A percentile compares a stretch with the other conserved stretches of the same genome.
These are phyloP conservation scores for Donacobius atricapilla DNA, from an alignment of 2,113 vertebrate species.

Conservation along the genomic window DNA sequence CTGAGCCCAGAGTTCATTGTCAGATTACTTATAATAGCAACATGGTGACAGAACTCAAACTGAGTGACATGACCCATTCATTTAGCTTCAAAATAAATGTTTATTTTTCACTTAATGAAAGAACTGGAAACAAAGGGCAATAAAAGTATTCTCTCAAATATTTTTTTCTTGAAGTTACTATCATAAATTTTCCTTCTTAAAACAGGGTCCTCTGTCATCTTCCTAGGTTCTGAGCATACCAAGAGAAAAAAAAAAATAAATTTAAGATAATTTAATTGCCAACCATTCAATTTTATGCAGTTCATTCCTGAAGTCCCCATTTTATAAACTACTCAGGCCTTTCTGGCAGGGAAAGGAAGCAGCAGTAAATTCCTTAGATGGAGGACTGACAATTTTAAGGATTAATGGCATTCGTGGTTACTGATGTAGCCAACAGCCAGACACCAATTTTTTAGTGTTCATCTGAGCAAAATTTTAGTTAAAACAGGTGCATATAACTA, in stretches of 20 bases:
- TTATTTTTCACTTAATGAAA: background rate
- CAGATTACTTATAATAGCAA: background rate
- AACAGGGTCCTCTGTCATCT: background rate
- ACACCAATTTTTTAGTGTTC: background rate
- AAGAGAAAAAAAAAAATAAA: background rate
- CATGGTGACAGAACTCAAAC: background rate
- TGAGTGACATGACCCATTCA: background rate
- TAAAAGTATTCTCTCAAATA: background rate
- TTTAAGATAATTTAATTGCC: background rate
- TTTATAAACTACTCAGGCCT: background rate
- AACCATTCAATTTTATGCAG: background rate
- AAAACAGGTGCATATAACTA: constrained; percentile 39
- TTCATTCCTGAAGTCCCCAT: background rate
- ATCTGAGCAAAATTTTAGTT: constrained; percentile 35
- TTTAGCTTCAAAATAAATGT: background rate
- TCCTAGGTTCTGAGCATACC: background rate
- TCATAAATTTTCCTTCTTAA: background rate
- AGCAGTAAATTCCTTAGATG: constrained; percentile 63
- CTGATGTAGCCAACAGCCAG: constrained; percentile 13
- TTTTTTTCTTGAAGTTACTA: background rate
- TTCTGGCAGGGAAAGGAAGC: constrained; percentile 27
- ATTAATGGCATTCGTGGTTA: constrained; percentile 62
- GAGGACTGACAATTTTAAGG: constrained; percentile 61
- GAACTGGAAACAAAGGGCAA: background rate
- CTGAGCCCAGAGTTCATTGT: background rate